Evolutionary conservation across 2,888 invertebrate genomes (phyloP).

Genomic region (Ellobium chinense): DNA sequence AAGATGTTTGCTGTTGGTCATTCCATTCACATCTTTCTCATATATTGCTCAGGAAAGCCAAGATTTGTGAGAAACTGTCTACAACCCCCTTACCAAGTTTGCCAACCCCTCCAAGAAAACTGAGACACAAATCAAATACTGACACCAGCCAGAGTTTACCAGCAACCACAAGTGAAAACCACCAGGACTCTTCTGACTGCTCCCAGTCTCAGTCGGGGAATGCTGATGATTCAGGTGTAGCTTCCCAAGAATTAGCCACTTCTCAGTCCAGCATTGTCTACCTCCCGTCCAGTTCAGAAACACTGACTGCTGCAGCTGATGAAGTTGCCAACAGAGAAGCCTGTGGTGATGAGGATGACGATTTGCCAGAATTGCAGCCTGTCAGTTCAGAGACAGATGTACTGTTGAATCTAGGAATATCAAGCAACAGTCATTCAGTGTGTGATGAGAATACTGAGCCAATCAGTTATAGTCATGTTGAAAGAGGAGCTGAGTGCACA

Average conservation of each 20-base stretch:
- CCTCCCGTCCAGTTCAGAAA: not conserved
- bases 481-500: too few relatives aligned
- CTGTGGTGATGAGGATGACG: slow-evolving; percentile 14
- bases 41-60: slow-evolving; percentile 68
- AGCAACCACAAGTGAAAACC: too few relatives aligned
- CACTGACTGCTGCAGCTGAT: not conserved
- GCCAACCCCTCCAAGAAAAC: not conserved
- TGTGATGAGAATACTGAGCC: too few relatives aligned
- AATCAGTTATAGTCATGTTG: too few relatives aligned
- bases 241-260: not conserved
- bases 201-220: too few relatives aligned
- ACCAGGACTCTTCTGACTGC: too few relatives aligned
- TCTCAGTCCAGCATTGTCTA: not conserved
- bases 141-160: too few relatives aligned
- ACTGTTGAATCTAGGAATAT: too few relatives aligned
- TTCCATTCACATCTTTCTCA: too few relatives aligned
- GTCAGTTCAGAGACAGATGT: not conserved
- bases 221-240: slow-evolving; percentile 4
- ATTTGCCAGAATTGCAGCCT: slow-evolving; percentile 34
- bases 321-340: not conserved
- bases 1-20: too few relatives aligned
- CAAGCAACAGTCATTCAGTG: too few relatives aligned
- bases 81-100: slow-evolving; percentile 11
- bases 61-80: slow-evolving; percentile 54
- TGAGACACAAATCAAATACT: too few relatives aligned